Evolutionary conservation across 2,797 vertebrate genomes (phyloP).

Genomic region (Takifugu rubripes): DNA sequence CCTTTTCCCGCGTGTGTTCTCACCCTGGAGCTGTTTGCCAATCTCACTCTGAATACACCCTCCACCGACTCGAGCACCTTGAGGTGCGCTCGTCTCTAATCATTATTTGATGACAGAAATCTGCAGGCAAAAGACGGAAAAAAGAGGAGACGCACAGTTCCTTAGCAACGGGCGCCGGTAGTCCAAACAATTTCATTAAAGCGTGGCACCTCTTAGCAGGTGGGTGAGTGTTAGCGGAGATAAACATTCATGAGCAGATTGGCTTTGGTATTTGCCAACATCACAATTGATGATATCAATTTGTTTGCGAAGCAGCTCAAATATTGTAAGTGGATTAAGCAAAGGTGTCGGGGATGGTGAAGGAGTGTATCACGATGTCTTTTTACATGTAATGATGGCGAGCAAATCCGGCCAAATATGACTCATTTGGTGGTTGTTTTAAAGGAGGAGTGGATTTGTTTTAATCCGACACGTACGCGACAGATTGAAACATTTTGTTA

Average conservation of each 20-base stretch:
- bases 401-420: slow-evolving; percentile 32
- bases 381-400: slow-evolving; percentile 48
- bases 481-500: not conserved
- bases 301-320: slow-evolving; percentile 93
- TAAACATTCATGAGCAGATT: slow-evolving; percentile 98
- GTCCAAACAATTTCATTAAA: slow-evolving; percentile 99
- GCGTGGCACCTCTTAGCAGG: slow-evolving; percentile 99
- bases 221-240: slow-evolving; percentile 97
- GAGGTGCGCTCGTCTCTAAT: slow-evolving; percentile 97
- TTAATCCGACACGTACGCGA: slow-evolving; percentile 22
- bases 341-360: slow-evolving; percentile 64
- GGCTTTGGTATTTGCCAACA: slow-evolving; percentile 97
- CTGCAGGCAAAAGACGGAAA: slow-evolving; percentile 80
- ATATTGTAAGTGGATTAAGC: slow-evolving; percentile 79
- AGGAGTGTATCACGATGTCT: slow-evolving; percentile 62
- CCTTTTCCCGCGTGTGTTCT: slow-evolving; percentile 31
- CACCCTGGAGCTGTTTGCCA: slow-evolving; percentile 81
- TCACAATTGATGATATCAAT: slow-evolving; percentile 96
- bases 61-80: slow-evolving; percentile 87
- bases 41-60: slow-evolving; percentile 84
- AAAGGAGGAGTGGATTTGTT: slow-evolving; percentile 25
- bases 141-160: slow-evolving; percentile 87
- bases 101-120: slow-evolving; percentile 98
- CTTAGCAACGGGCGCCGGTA: slow-evolving; percentile 96
- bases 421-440: slow-evolving; percentile 36